phyloP scores from a whole-genome alignment of 2,113 vertebrate genomes.

The Toxotes chatareus region DNA sequence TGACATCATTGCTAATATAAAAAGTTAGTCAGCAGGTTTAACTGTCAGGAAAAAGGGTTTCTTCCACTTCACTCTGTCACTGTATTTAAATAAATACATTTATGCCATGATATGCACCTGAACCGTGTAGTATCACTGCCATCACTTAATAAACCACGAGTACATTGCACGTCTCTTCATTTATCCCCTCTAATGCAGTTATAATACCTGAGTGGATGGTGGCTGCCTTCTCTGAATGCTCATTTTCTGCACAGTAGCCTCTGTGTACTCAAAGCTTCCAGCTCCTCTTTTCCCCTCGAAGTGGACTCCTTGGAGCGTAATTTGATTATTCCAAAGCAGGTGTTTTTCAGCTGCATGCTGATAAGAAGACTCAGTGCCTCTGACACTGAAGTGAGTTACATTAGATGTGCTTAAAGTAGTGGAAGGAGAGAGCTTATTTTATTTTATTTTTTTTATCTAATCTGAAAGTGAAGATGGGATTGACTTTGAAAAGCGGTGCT shows the following conservation, averaged over 20 bases:
- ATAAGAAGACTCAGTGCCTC: constrained; percentile 69
- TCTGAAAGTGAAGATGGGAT: constrained; percentile 55
- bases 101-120: not conserved
- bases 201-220: constrained; percentile 67
- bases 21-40: not conserved
- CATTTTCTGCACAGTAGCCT: constrained; percentile 67
- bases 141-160: constrained; percentile 44
- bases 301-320: constrained; percentile 68
- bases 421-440: constrained; percentile 27
- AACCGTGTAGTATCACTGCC: not conserved
- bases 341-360: constrained; percentile 78
- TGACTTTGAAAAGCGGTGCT: constrained; percentile 53
- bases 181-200: constrained; percentile 66
- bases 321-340: constrained; percentile 82
- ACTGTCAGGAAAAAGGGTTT: not conserved
- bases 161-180: constrained; percentile 47
- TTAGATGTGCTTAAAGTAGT: constrained; percentile 57
- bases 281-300: constrained; percentile 52
- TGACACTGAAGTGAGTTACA: constrained; percentile 58
- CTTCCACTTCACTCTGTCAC: not conserved
- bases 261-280: constrained; percentile 62
- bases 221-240: constrained; percentile 70
- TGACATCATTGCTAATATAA: not conserved
- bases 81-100: not conserved
- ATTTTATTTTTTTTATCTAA: constrained; percentile 49